These are phyloP conservation scores for Hyposmocoma kahamanoa DNA, from an alignment of 1,140 invertebrate genomes.

Conservation along the genomic window DNA sequence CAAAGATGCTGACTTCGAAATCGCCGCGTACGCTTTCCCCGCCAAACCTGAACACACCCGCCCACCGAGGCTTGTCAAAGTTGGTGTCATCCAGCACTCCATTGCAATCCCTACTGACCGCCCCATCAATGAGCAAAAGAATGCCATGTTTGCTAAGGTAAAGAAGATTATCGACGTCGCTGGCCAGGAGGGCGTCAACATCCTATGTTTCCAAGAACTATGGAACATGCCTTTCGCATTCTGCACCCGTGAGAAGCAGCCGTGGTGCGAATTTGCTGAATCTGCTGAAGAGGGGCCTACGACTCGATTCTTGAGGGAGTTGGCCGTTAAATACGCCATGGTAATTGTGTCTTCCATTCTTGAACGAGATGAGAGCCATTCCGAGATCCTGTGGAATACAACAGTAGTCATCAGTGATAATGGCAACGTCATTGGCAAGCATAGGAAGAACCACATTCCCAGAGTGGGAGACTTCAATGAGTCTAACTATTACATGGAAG, in stretches of 20 bases:
- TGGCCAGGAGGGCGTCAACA: slow-evolving; percentile 86
- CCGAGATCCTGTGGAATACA: slow-evolving; percentile 97
- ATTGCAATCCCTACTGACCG: slow-evolving; percentile 87
- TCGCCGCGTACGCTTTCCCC: slow-evolving; percentile 84
- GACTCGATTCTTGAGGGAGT: slow-evolving; percentile 86
- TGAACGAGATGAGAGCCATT: slow-evolving; percentile 91
- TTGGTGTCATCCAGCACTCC: slow-evolving; percentile 93
- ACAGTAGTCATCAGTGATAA: slow-evolving; percentile 93
- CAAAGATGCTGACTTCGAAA: slow-evolving; percentile 80
- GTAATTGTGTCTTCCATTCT: slow-evolving; percentile 97
- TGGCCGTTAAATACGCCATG: slow-evolving; percentile 93
- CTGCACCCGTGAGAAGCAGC: slow-evolving; percentile 96
- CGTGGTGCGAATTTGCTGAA: slow-evolving; percentile 98
- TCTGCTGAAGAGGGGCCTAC: slow-evolving; percentile 91
- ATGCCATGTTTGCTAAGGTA: slow-evolving; percentile 88
- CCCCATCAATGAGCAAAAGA: slow-evolving; percentile 85
- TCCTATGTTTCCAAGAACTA: slow-evolving; percentile 96
- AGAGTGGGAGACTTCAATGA: slow-evolving; percentile 99
- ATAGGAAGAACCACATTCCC: slow-evolving; percentile 99
- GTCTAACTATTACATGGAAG: slow-evolving; percentile 98
- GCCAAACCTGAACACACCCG: slow-evolving; percentile 80
- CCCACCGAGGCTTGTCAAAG: slow-evolving; percentile 82
- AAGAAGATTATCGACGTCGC: slow-evolving; percentile 88
- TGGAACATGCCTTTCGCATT: slow-evolving; percentile 99
- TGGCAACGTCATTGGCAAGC: slow-evolving; percentile 94